Conservation (phyloP, 35 echinoderm and acorn worm species). For the Apostichopus japonicus region DNA sequence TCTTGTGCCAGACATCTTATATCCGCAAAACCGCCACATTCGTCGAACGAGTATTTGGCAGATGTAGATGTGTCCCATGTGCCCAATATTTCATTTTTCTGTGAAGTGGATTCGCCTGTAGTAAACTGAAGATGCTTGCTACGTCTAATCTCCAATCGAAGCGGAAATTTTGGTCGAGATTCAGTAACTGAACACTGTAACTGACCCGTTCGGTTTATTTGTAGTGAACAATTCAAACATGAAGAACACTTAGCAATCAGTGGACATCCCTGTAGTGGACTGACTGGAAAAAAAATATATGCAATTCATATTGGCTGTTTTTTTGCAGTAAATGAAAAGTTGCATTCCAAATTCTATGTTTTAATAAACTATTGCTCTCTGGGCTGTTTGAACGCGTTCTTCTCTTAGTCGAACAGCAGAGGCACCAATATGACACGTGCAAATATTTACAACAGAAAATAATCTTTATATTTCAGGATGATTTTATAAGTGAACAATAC, state of each 20-base stretch:
- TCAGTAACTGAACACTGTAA: not conserved
- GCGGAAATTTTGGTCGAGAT: not conserved
- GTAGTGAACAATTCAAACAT: not conserved
- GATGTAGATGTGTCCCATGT: not conserved
- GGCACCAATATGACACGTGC: too few species aligned
- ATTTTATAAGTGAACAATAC: too few species aligned
- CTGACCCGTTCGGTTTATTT: not conserved
- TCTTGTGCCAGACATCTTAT: not conserved
- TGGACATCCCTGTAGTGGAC: not conserved
- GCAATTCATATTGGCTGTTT: too few species aligned
- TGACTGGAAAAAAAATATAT: not conserved
- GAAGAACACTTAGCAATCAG: not conserved
- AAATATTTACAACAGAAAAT: too few species aligned
- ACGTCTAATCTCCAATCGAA: not conserved
- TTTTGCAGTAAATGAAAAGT: too few species aligned
- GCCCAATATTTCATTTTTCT: not conserved
- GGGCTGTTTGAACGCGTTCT: too few species aligned
- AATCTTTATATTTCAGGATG: too few species aligned
- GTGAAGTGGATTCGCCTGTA: not conserved
- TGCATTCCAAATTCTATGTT: too few species aligned
- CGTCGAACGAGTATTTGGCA: not conserved
- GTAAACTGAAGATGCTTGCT: not conserved
- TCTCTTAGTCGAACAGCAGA: too few species aligned
- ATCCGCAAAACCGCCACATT: not conserved
- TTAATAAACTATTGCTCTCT: too few species aligned